These are phyloP conservation scores for Himalopsyche phryganea DNA, from an alignment of 1,140 invertebrate species.

Conservation along the genomic window DNA sequence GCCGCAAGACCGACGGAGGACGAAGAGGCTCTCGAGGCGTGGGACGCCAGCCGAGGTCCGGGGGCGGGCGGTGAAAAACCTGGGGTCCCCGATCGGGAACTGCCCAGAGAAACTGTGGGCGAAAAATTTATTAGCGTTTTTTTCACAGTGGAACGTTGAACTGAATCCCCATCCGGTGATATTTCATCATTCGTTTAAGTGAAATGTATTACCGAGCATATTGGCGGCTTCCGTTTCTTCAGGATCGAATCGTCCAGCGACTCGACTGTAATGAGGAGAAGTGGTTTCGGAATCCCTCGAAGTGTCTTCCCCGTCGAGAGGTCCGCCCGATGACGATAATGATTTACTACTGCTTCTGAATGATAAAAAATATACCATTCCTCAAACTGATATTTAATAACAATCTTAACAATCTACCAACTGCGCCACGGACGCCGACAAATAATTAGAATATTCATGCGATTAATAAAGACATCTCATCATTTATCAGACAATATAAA, in stretches of 20 bases:
- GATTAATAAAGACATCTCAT: too few relatives aligned
- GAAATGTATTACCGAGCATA: slow-evolving; percentile 74
- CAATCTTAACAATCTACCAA: too few relatives aligned
- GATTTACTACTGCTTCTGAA: slow-evolving; percentile 51
- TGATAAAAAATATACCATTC: too few relatives aligned
- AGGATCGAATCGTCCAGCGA: slow-evolving; percentile 78
- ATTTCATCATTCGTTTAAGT: too few relatives aligned
- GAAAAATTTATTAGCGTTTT: too few relatives aligned
- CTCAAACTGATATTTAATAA: too few relatives aligned
- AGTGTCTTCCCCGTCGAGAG: slow-evolving; percentile 80
- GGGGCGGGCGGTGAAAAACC: slow-evolving; percentile 78
- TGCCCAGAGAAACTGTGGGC: slow-evolving; percentile 82
- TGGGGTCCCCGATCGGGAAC: slow-evolving; percentile 84
- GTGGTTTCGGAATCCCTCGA: slow-evolving; percentile 81
- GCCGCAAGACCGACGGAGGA: background rate
- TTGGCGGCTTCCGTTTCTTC: slow-evolving; percentile 96
- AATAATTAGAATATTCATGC: too few relatives aligned
- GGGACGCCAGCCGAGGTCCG: slow-evolving; percentile 34
- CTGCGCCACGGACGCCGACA: too few relatives aligned
- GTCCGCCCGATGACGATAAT: slow-evolving; percentile 47
- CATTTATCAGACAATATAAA: too few relatives aligned
- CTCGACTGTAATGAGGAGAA: slow-evolving; percentile 74
- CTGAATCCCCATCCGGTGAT: too few relatives aligned
- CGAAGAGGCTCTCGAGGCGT: background rate
- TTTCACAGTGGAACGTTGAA: too few relatives aligned